These are phyloP conservation scores for Ptiloglossa arizonensis DNA, from an alignment of 1,140 invertebrate genomes.

Conservation along the genomic window DNA sequence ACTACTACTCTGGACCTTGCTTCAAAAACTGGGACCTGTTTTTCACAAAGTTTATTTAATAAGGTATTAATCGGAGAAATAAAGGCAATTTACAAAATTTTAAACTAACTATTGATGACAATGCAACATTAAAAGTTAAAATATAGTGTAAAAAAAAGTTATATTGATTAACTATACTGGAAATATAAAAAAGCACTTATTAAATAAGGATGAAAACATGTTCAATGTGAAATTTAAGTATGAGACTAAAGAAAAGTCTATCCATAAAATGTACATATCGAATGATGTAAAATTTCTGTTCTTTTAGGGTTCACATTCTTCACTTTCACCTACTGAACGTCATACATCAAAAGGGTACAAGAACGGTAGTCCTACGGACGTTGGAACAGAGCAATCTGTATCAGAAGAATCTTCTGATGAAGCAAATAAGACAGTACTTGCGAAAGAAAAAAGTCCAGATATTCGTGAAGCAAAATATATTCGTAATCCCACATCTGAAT, in stretches of 20 bases:
- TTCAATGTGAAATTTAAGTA: not conserved
- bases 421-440: slow-evolving; percentile 71
- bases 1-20: slow-evolving; percentile 65
- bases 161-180: not conserved
- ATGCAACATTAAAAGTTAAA: not conserved
- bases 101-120: not conserved
- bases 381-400: slow-evolving; percentile 63
- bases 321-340: slow-evolving; percentile 63
- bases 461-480: slow-evolving; percentile 79
- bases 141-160: not conserved
- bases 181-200: not conserved
- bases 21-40: slow-evolving; percentile 66
- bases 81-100: slow-evolving; percentile 21
- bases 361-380: slow-evolving; percentile 50
- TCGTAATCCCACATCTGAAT: slow-evolving; percentile 76
- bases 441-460: slow-evolving; percentile 76
- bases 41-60: slow-evolving; percentile 61
- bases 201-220: not conserved
- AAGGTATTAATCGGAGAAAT: slow-evolving; percentile 49
- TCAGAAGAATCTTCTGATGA: slow-evolving; percentile 71
- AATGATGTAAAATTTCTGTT: not conserved
- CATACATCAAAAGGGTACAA: slow-evolving; percentile 64
- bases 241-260: not conserved
- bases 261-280: not conserved
- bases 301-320: slow-evolving; percentile 63